Conservation (phyloP, 1,140 invertebrate genomes). For the Penaeus japonicus region DNA sequence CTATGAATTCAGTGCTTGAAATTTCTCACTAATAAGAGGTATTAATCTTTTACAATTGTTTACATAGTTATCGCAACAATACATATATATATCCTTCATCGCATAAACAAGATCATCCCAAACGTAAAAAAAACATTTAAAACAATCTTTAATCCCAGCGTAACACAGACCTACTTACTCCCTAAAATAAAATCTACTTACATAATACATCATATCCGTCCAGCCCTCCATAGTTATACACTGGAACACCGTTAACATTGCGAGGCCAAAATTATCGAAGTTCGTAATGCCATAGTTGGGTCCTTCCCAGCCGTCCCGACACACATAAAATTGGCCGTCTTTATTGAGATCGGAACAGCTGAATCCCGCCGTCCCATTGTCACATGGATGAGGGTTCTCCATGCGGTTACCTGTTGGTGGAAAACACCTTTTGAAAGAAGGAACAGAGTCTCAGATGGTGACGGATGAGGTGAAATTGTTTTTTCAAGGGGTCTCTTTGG, state of each 20-base stretch:
- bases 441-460: background rate
- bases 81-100: too few species aligned
- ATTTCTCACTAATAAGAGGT: too few species aligned
- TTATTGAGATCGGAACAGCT: constrained; percentile 81
- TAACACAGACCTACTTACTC: too few species aligned
- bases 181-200: constrained; percentile 68
- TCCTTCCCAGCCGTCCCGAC: constrained; percentile 92
- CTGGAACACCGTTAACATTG: constrained; percentile 99
- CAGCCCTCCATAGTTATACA: constrained; percentile 99
- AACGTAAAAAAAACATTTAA: too few species aligned
- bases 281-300: constrained; percentile 99
- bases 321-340: constrained; percentile 81
- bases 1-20: too few species aligned
- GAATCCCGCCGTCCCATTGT: constrained; percentile 74
- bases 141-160: too few species aligned
- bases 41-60: too few species aligned
- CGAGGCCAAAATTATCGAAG: constrained; percentile 99
- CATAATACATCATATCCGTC: constrained; percentile 99
- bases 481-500: too few species aligned
- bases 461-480: background rate
- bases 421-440: background rate
- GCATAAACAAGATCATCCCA: too few species aligned
- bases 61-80: too few species aligned
- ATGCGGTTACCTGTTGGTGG: constrained; percentile 47
- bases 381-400: constrained; percentile 76